Base-by-base conservation (phyloP, 2,888 invertebrate species). In the Andrena haemorrhoa region DNA sequence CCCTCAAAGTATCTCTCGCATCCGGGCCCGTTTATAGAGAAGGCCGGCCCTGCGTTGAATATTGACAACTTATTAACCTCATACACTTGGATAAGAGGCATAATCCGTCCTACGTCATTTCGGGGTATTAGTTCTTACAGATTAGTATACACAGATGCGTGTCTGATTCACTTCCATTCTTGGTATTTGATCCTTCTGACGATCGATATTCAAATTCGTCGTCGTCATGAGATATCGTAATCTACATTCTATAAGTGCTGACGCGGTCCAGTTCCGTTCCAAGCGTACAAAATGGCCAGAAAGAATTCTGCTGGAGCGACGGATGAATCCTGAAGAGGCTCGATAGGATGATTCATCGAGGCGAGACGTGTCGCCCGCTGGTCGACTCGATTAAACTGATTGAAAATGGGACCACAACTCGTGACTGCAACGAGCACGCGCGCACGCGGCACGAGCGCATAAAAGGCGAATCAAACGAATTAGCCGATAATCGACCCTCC, bases 381-480 rank as follows among this genome's bases (percentile, higher is more conserved):
- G 56, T 51, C 70, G n/a, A 51, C 41, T 83, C 80, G 75, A 88
- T 86, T 88, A 86, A 86, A 79, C 85, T 82, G 75, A 69, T 82
- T 88, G 78, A 87, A 86, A 87, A 74, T 66, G 82, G 81, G 77
- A 82, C 64, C 56, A 79, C 60, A 60, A 70, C 82, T 84, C 86
- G 80, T 79, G 71, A 84, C 83, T 71, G 73, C 47, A 49, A 33
- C 60, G 61, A 70, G 12, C 72, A 41, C 49, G 29, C 58, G 76
- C 74, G 33, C 56, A 26, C 56, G 23, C 56, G 23, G 23, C 10
- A 23, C 12, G 23, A 75, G 68, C 74, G 12, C 23, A 69, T 72
- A 51, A 68, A 65, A n/a, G 49, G 26, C 66, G 77, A 83, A 81
- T 83, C 73, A 77, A 81, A 81, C 77, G 56, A 82, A 81, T 74